Conservation (phyloP, 2,113 vertebrate genomes). For the Penelope pileata region DNA sequence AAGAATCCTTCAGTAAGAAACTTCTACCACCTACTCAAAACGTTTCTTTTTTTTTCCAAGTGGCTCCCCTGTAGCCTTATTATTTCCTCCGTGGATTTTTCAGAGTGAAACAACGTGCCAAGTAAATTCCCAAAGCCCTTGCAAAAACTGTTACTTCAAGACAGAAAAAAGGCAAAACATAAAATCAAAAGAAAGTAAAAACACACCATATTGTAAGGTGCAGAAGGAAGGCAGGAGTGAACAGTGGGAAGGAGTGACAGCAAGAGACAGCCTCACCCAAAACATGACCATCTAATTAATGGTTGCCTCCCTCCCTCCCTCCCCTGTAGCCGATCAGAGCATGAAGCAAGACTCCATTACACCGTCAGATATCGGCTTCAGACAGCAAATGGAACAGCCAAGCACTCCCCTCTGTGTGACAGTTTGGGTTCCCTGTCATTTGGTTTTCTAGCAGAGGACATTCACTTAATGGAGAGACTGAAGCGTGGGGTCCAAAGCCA, state of each 20-base stretch:
- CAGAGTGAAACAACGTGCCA: not conserved
- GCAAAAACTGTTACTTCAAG: not conserved
- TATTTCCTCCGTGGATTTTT: not conserved
- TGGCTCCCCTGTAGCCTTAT: not conserved
- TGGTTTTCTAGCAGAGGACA: not conserved
- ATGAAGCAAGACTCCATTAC: conserved; percentile 25
- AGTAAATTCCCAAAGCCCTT: not conserved
- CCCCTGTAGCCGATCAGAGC: not conserved
- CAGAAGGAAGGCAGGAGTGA: not conserved
- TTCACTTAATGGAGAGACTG: not conserved
- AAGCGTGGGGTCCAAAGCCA: not conserved
- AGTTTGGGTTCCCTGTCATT: not conserved
- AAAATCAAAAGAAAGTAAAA: not conserved
- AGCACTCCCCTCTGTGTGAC: not conserved
- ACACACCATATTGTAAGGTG: rapidly evolving
- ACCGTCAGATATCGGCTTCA: not conserved
- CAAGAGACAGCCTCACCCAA: conserved; percentile 1
- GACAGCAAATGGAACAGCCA: not conserved
- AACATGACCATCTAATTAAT: conserved; percentile 23
- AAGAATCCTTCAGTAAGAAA: not conserved
- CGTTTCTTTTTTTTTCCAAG: not conserved
- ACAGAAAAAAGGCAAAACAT: not conserved
- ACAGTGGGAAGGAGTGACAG: not conserved
- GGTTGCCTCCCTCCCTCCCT: conserved; percentile 2
- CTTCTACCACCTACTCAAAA: not conserved